A percentile compares a stretch with the other conserved stretches of the same genome.
Evolutionary conservation across 2,113 vertebrate genomes (phyloP).

Genomic region (Neodontobutis hainanensis): DNA sequence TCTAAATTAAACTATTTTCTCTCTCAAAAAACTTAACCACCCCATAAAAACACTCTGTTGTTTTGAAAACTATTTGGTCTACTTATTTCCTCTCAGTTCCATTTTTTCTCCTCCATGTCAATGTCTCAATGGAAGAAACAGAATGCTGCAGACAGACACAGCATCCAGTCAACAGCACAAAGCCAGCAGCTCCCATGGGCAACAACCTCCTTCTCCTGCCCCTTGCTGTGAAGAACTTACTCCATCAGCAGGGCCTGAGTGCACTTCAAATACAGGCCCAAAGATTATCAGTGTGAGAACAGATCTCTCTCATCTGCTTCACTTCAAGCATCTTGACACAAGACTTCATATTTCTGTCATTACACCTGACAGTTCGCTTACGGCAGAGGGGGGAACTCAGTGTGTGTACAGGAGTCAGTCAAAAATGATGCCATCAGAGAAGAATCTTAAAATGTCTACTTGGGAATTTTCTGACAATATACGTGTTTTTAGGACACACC

Average conservation of each 20-base stretch:
- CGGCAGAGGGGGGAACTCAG: conserved; percentile 23
- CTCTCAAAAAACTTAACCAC: too few relatives aligned
- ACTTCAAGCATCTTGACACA: conserved; percentile 61
- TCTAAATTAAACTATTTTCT: too few relatives aligned
- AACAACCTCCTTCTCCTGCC: conserved; percentile 33
- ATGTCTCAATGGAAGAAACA: conserved; percentile 12
- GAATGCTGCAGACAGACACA: conserved; percentile 16
- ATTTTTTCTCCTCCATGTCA: neutral
- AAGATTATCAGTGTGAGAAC: conserved; percentile 55
- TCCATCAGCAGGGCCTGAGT: conserved; percentile 62
- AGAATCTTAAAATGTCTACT: conserved; percentile 18
- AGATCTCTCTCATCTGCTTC: conserved; percentile 49
- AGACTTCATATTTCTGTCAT: conserved; percentile 64
- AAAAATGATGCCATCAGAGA: conserved; percentile 41
- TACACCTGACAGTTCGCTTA: conserved; percentile 62
- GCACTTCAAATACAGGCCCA: conserved; percentile 60
- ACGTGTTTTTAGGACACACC: conserved; percentile 4
- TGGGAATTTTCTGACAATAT: conserved; percentile 16
- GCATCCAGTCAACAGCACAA: conserved; percentile 30
- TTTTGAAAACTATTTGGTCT: too few relatives aligned
- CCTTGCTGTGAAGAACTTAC: conserved; percentile 49
- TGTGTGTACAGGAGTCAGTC: conserved; percentile 38
- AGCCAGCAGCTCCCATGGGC: conserved; percentile 36
- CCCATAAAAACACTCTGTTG: too few relatives aligned
- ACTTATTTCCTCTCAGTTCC: too few relatives aligned